Percentiles rank a stretch among this genome's conserved stretches.
Conservation (phyloP, 1,140 invertebrate genomes). For the Leptinotarsa undecemlineata region DNA sequence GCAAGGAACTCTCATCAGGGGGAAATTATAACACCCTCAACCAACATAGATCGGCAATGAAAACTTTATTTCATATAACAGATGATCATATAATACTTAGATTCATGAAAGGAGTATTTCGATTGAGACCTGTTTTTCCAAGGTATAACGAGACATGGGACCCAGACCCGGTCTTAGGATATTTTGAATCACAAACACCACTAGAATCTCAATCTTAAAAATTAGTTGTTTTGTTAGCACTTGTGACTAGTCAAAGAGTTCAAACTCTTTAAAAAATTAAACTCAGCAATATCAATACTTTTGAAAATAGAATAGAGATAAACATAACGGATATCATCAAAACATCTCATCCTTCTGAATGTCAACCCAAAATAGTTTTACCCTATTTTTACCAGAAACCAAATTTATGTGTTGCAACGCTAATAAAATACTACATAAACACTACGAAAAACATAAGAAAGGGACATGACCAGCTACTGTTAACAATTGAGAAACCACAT, state of each 20-base stretch:
- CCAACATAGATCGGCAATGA: too few relatives aligned
- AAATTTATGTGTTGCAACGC: conserved; percentile 2
- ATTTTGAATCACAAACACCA: too few relatives aligned
- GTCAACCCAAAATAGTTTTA: conserved; percentile 1
- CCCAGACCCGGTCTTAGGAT: too few relatives aligned
- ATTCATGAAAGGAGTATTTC: too few relatives aligned
- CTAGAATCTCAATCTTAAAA: not conserved
- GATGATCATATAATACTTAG: too few relatives aligned
- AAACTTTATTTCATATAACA: too few relatives aligned
- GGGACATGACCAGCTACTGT: not conserved
- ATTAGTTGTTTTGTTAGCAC: not conserved
- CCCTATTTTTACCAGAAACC: not conserved
- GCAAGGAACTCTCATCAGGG: too few relatives aligned
- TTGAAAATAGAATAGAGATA: not conserved
- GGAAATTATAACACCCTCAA: too few relatives aligned
- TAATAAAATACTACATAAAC: not conserved
- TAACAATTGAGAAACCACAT: conserved; percentile 1
- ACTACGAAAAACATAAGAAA: not conserved
- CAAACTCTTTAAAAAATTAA: not conserved
- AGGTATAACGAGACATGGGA: too few relatives aligned
- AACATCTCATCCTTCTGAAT: conserved; percentile 49
- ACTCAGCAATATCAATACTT: not conserved
- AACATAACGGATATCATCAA: conserved; percentile 12
- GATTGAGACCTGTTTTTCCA: not conserved
- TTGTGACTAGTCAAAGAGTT: not conserved